Evolutionary conservation across 2,113 vertebrate species (phyloP).

Genomic region (Ciconia boyciana): DNA sequence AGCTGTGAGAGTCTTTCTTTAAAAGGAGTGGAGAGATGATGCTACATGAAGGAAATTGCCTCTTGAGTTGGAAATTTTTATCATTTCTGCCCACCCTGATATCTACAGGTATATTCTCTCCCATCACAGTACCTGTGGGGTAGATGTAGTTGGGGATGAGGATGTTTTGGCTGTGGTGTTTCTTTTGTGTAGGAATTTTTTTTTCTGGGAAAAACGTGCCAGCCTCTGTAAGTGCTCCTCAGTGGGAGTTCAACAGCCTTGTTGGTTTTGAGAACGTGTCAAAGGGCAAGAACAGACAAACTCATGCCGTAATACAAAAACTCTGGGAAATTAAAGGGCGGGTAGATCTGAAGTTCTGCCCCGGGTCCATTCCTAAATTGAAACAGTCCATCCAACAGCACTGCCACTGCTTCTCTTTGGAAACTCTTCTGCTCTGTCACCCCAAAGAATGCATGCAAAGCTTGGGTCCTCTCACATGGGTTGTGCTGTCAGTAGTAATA

Average conservation of each 20-base stretch:
- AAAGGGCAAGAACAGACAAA: neutral
- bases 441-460: accelerated
- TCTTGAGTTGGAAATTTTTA: neutral
- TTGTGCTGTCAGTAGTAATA: neutral
- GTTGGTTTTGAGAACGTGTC: neutral
- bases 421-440: neutral
- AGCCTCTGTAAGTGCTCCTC: neutral
- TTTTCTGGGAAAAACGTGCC: neutral
- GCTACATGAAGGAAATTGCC: neutral
- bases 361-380: neutral
- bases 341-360: neutral
- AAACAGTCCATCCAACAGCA: neutral
- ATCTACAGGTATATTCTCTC: neutral
- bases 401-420: neutral
- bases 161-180: neutral
- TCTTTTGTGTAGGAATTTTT: neutral
- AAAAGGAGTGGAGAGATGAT: neutral
- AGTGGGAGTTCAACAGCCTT: neutral
- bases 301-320: neutral
- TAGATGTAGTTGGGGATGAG: neutral
- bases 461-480: neutral
- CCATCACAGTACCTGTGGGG: neutral
- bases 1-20: neutral
- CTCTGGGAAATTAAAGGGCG: neutral
- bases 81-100: neutral